These are phyloP conservation scores for Gymnoscopelus braueri DNA, from an alignment of 2,797 vertebrate species.

Conservation along the genomic window DNA sequence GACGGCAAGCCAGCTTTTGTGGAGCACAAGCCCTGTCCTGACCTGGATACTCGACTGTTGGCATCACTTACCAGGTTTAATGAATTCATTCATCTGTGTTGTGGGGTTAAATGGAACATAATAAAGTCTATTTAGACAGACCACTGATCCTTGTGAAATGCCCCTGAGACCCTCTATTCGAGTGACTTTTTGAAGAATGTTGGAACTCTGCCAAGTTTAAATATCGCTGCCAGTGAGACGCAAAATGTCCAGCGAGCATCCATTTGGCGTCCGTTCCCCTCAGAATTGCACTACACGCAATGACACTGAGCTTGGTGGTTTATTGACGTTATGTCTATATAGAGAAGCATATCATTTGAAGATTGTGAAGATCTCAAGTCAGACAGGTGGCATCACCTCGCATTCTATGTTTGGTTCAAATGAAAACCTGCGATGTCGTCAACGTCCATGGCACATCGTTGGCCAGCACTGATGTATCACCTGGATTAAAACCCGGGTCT, in stretches of 20 bases:
- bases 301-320: too few relatives aligned
- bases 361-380: too few relatives aligned
- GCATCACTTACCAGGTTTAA: slow-evolving; percentile 56
- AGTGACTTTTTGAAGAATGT: slow-evolving; percentile 2
- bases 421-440: too few relatives aligned
- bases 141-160: background rate
- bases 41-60: slow-evolving; percentile 66
- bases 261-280: too few relatives aligned
- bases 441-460: too few relatives aligned
- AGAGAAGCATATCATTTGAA: too few relatives aligned
- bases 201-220: background rate
- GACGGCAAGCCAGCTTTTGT: slow-evolving; percentile 64
- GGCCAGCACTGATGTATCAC: too few relatives aligned
- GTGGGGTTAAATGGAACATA: slow-evolving; percentile 64
- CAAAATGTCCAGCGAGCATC: background rate
- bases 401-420: too few relatives aligned
- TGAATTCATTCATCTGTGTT: slow-evolving; percentile 69
- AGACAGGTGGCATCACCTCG: too few relatives aligned
- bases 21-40: slow-evolving; percentile 57
- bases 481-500: too few relatives aligned
- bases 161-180: slow-evolving; percentile 4
- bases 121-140: slow-evolving; percentile 62
- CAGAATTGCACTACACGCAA: too few relatives aligned
- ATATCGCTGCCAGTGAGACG: background rate
- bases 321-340: too few relatives aligned